Conservation (phyloP, 2,797 vertebrate species). For the Tenualosa ilisha region DNA sequence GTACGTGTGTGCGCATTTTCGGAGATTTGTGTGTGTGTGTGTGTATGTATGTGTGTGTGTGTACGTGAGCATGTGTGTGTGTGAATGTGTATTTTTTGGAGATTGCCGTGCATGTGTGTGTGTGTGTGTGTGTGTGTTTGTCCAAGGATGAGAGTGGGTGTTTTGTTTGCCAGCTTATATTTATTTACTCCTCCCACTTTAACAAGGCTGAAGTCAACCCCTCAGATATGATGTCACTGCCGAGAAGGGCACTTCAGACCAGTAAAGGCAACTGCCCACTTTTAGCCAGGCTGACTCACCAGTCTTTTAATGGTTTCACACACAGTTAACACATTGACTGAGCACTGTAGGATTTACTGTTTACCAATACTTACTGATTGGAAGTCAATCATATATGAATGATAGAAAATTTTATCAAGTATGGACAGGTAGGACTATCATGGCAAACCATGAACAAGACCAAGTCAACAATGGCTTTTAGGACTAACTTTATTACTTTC, state of each 20-base stretch:
- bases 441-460: neutral
- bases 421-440: neutral
- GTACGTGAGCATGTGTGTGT: neutral
- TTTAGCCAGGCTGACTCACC: slow-evolving; percentile 12
- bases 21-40: neutral
- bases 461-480: too few relatives aligned
- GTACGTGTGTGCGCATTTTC: too few relatives aligned
- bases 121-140: slow-evolving; percentile 8
- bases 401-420: neutral
- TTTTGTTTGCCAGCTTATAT: slow-evolving; percentile 40
- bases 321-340: neutral
- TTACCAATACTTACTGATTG: neutral
- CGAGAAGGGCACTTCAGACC: neutral
- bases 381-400: neutral
- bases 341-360: neutral
- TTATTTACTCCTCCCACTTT: slow-evolving; percentile 43
- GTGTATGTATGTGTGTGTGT: neutral
- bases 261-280: neutral
- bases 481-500: too few relatives aligned
- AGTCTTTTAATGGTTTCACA: neutral
- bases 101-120: neutral
- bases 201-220: slow-evolving; percentile 46
- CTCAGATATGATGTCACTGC: slow-evolving; percentile 48
- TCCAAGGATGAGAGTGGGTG: neutral
- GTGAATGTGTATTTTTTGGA: neutral